Conservation (phyloP, 1,140 invertebrate species). For the Drosophila sturtevanti region DNA sequence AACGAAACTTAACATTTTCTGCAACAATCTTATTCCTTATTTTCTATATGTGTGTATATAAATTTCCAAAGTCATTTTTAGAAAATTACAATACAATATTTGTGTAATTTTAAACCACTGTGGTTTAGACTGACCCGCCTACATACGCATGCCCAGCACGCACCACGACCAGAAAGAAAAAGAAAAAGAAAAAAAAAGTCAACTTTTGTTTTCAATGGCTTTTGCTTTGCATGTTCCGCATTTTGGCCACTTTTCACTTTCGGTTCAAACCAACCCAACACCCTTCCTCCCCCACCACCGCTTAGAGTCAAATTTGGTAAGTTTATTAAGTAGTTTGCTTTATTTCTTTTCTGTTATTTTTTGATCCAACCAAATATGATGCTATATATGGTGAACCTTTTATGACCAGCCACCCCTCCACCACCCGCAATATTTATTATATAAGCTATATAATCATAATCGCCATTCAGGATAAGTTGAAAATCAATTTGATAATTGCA, state of each 20-base stretch:
- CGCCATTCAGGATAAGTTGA: background rate
- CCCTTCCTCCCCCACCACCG: background rate
- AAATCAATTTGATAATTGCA: background rate
- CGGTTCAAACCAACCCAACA: background rate
- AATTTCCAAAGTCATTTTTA: too few species aligned
- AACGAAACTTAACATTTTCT: too few species aligned
- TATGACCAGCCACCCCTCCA: too few species aligned
- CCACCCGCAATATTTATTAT: background rate
- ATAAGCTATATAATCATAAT: background rate
- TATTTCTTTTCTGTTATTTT: constrained; percentile 7
- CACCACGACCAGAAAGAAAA: constrained; percentile 34
- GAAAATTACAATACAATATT: too few species aligned
- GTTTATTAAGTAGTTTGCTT: constrained; percentile 3
- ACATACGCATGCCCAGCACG: constrained; percentile 58
- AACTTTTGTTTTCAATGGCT: constrained; percentile 71
- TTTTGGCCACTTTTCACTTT: constrained; percentile 70
- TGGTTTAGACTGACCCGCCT: background rate
- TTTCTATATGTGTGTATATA: too few species aligned
- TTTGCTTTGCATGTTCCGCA: constrained; percentile 43
- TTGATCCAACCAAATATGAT: constrained; percentile 2
- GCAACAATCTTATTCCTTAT: too few species aligned
- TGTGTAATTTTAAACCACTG: constrained; percentile 14
- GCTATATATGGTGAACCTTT: background rate
- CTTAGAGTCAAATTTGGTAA: constrained; percentile 11
- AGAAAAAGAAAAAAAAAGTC: constrained; percentile 3